Conservation (phyloP, 2,797 vertebrate species). For the Philypnodon macrostomus region DNA sequence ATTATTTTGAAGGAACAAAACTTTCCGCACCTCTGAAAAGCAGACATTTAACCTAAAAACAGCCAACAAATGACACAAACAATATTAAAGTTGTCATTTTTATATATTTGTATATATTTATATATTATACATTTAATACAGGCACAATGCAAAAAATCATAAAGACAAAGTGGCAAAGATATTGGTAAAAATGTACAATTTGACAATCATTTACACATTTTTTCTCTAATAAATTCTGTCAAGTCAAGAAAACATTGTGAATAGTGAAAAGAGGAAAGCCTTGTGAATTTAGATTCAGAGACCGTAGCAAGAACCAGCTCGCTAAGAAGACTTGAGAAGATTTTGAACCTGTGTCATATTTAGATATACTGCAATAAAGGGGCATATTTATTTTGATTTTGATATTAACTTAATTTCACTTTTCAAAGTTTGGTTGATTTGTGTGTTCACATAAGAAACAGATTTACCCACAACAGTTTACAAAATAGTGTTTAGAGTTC, state of each 20-base stretch:
- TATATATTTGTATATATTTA: constrained; percentile 85
- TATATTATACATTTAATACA: constrained; percentile 87
- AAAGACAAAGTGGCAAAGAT: constrained; percentile 81
- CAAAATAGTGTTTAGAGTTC: background rate
- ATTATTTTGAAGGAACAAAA: too few species aligned
- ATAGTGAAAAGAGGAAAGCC: constrained; percentile 66
- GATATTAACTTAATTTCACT: constrained; percentile 36
- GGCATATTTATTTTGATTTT: too few species aligned
- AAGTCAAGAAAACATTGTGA: constrained; percentile 79
- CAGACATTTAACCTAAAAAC: background rate
- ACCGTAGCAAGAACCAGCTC: constrained; percentile 98
- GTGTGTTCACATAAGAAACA: constrained; percentile 22
- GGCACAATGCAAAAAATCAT: constrained; percentile 78
- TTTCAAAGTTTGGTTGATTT: constrained; percentile 44
- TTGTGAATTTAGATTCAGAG: constrained; percentile 68
- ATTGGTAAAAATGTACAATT: constrained; percentile 87
- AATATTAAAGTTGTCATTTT: constrained; percentile 66
- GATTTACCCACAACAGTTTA: constrained; percentile 7
- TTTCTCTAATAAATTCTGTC: constrained; percentile 68
- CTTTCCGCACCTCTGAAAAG: too few species aligned
- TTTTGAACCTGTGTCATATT: constrained; percentile 5
- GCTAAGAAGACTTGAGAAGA: constrained; percentile 70
- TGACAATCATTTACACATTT: constrained; percentile 88
- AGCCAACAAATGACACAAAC: constrained; percentile 40
- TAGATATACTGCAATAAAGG: constrained; percentile 7